phyloP scores from a whole-genome alignment of 2,113 vertebrate species.

The Triplophysa dalaica region DNA sequence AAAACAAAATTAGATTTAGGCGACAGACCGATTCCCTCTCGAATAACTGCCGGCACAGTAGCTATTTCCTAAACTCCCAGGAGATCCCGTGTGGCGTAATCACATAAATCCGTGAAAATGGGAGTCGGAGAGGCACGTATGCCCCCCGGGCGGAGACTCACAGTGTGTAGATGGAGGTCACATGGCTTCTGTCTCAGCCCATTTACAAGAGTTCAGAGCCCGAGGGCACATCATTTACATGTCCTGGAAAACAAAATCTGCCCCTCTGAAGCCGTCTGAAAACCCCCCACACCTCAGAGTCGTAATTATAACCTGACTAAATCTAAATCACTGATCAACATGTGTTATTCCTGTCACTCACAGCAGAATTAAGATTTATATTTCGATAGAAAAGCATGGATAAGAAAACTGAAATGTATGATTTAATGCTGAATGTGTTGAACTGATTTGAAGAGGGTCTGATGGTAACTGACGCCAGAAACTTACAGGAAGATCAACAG shows the following conservation, averaged over 20 bases:
- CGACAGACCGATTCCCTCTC: not conserved
- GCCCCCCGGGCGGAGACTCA: constrained; percentile 32
- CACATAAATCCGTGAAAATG: constrained; percentile 20
- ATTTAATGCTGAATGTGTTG: too few species aligned
- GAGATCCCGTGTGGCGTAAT: not conserved
- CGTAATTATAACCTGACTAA: too few species aligned
- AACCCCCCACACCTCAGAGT: not conserved
- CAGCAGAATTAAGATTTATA: not conserved
- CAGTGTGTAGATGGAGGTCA: constrained; percentile 34
- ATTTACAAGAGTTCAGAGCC: constrained; percentile 43
- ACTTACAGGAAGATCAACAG: not conserved
- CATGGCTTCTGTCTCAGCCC: constrained; percentile 42
- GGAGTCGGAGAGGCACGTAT: constrained; percentile 25
- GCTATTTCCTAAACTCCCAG: not conserved
- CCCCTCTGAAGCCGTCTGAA: constrained; percentile 36
- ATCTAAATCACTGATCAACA: too few species aligned
- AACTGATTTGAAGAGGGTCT: not conserved
- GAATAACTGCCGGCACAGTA: not conserved
- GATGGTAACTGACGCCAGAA: not conserved
- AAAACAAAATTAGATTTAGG: not conserved
- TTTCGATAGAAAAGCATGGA: not conserved
- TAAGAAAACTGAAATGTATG: not conserved
- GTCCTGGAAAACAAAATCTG: constrained; percentile 35
- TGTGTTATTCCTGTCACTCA: not conserved
- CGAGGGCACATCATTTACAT: constrained; percentile 40